These are phyloP conservation scores for Gadus macrocephalus DNA, from an alignment of 2,113 vertebrate genomes.

Conservation along the genomic window DNA sequence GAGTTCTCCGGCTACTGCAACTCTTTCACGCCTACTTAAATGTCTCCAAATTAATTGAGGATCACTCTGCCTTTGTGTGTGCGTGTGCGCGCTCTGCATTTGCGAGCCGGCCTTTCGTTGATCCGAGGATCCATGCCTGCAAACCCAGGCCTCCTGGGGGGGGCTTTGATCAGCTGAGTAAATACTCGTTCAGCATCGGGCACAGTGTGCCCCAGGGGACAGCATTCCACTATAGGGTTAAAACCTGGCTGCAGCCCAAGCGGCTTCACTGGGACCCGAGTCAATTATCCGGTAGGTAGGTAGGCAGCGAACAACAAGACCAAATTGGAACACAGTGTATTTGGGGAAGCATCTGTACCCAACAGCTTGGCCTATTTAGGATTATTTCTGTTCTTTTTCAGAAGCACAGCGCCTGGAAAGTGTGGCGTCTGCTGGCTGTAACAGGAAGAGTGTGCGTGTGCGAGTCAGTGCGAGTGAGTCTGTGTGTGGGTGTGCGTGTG, in stretches of 20 bases:
- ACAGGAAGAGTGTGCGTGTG: constrained; percentile 50
- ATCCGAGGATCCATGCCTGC: constrained; percentile 4
- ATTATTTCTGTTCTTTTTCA: constrained; percentile 1
- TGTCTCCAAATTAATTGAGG: too few relatives aligned
- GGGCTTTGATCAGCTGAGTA: constrained; percentile 18
- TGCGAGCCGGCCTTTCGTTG: neutral
- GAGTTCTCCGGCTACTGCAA: neutral
- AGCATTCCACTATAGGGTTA: neutral
- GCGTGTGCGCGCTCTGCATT: neutral
- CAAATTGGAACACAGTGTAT: constrained; percentile 41
- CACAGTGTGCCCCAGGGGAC: neutral
- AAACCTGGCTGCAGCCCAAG: too few relatives aligned
- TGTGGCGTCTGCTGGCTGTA: constrained; percentile 32
- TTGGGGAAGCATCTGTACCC: constrained; percentile 50
- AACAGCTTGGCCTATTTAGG: constrained; percentile 59
- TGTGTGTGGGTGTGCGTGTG: too few relatives aligned
- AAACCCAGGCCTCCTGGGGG: constrained; percentile 3
- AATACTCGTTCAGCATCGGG: neutral
- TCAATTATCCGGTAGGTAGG: too few relatives aligned
- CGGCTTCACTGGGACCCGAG: too few relatives aligned
- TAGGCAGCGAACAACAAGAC: constrained; percentile 21
- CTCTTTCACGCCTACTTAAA: too few relatives aligned
- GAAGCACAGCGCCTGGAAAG: constrained; percentile 32
- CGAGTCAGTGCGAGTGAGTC: constrained; percentile 8
- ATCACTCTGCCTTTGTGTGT: neutral